Evolutionary conservation across 2,797 vertebrate genomes (phyloP).

Genomic region (Eleutherodactylus coqui): DNA sequence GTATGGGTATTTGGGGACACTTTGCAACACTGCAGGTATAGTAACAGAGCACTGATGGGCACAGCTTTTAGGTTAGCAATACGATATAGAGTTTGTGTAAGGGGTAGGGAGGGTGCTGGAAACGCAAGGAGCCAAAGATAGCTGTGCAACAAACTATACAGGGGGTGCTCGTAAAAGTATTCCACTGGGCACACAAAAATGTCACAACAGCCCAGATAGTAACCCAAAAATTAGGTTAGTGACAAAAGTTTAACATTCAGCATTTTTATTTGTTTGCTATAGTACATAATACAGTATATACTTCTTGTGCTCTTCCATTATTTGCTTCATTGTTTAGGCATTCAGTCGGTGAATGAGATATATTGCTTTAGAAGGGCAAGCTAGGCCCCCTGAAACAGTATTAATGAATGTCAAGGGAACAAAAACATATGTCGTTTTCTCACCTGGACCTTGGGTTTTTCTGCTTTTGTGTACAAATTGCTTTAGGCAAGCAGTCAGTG

Average conservation of each 20-base stretch:
- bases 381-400: conserved; percentile 32
- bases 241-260: neutral
- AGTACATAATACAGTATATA: neutral
- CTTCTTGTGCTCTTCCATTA: neutral
- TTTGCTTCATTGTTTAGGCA: neutral
- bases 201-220: too few species aligned
- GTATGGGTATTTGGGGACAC: too few species aligned
- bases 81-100: too few species aligned
- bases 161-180: too few species aligned
- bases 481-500: conserved; percentile 56
- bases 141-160: too few species aligned
- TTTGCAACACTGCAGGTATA: too few species aligned
- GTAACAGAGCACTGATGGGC: too few species aligned
- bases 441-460: conserved; percentile 39
- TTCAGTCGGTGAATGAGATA: conserved; percentile 12
- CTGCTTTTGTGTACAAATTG: conserved; percentile 54
- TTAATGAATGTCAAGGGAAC: conserved; percentile 57
- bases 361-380: conserved; percentile 30
- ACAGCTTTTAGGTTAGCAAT: too few species aligned
- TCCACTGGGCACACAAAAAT: too few species aligned
- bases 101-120: too few species aligned
- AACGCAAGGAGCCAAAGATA: too few species aligned
- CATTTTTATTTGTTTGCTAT: neutral
- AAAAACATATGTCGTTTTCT: conserved; percentile 53
- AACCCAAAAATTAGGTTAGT: neutral